Conservation (phyloP, 2,113 vertebrate genomes). For the Pampusana beccarii region DNA sequence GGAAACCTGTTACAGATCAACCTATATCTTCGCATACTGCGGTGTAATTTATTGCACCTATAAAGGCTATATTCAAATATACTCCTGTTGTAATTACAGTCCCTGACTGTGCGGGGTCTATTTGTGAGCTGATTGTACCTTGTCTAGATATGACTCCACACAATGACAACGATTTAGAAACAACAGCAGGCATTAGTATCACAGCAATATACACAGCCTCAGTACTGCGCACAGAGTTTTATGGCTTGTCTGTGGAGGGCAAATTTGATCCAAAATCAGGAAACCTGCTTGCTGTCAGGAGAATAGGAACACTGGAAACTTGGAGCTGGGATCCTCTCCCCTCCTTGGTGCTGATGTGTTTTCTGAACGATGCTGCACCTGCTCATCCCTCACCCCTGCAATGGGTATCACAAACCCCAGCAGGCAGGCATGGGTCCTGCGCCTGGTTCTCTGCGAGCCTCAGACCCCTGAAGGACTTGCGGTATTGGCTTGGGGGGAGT, state of each 20-base stretch:
- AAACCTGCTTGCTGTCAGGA: neutral
- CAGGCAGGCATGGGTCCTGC: neutral
- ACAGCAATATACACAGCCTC: neutral
- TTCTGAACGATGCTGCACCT: neutral
- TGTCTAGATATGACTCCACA: neutral
- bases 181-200: neutral
- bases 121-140: constrained; percentile 28
- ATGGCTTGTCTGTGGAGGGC: neutral
- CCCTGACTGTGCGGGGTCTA: neutral
- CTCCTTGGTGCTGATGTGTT: neutral
- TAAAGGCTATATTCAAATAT: constrained; percentile 34
- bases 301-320: neutral
- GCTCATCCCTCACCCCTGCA: neutral
- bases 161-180: neutral
- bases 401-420: neutral
- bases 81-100: neutral
- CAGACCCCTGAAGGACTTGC: neutral
- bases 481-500: neutral
- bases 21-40: neutral
- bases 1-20: constrained; percentile 26
- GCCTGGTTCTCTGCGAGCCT: neutral
- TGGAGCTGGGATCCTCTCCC: neutral
- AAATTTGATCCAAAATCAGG: neutral
- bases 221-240: neutral
- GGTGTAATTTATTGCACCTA: neutral